These are phyloP conservation scores for Copidosoma aretas DNA, from an alignment of 2,888 invertebrate species.

Conservation along the genomic window DNA sequence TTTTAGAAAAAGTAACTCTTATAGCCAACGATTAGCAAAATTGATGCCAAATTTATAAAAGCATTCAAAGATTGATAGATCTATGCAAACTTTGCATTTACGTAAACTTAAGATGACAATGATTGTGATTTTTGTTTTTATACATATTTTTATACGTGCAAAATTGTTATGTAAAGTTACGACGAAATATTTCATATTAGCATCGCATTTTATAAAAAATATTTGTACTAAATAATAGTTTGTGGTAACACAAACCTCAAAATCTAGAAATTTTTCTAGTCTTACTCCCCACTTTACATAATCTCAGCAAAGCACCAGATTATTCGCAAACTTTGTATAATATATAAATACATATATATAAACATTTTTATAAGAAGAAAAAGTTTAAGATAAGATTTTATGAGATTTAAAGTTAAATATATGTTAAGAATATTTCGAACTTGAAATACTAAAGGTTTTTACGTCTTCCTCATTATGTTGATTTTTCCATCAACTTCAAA, in stretches of 20 bases:
- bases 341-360: conserved; percentile 19
- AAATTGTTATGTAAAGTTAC: conserved; percentile 22
- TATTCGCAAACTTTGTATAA: conserved; percentile 35
- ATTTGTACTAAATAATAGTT: conserved; percentile 38
- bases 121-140: conserved; percentile 40
- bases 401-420: conserved; percentile 42
- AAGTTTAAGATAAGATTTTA: conserved; percentile 32
- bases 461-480: too few relatives aligned
- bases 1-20: neutral
- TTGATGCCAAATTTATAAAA: conserved; percentile 36
- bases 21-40: neutral
- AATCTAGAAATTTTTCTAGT: conserved; percentile 35
- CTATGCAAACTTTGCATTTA: conserved; percentile 33
- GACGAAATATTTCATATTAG: neutral
- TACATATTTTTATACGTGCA: conserved; percentile 33
- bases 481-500: too few relatives aligned
- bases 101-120: conserved; percentile 27
- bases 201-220: conserved; percentile 10
- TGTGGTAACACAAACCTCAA: conserved; percentile 32
- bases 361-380: conserved; percentile 8
- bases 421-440: conserved; percentile 32
- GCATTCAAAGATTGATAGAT: conserved; percentile 17
- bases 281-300: conserved; percentile 20
- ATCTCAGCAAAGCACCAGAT: conserved; percentile 24
- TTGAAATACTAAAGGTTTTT: too few relatives aligned